Conservation (phyloP, 2,113 vertebrate species). For the Petrocephalus zakoni region DNA sequence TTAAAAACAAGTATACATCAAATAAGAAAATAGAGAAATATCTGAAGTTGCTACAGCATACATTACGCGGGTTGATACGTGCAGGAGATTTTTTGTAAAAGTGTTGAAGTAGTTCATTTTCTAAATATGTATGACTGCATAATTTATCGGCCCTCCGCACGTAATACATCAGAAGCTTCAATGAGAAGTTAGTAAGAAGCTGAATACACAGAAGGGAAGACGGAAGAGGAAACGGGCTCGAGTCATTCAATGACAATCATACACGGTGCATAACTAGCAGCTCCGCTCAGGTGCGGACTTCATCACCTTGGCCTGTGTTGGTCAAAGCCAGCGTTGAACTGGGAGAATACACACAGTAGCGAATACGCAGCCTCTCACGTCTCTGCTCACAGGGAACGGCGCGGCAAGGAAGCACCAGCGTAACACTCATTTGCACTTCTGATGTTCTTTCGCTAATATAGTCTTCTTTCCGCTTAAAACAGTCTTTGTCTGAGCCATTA, state of each 20-base stretch:
- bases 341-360: conserved; percentile 2
- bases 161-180: no score
- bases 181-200: background rate
- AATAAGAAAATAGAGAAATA: no score
- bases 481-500: background rate
- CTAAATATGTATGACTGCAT: no score
- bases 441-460: background rate
- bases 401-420: background rate
- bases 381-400: background rate
- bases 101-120: no score
- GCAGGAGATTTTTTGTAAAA: no score
- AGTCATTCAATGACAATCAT: background rate
- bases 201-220: background rate
- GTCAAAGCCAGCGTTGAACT: background rate
- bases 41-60: no score
- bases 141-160: background rate
- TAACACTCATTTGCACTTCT: background rate
- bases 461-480: background rate
- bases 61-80: no score
- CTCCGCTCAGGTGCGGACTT: background rate
- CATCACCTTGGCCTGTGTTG: background rate
- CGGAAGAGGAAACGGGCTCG: background rate
- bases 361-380: background rate
- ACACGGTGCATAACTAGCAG: background rate
- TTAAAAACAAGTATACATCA: no score